Percentiles rank a stretch among this genome's conserved stretches.
Evolutionary conservation across 1,140 invertebrate genomes (phyloP).

Genomic region (Magallana ariakensis): DNA sequence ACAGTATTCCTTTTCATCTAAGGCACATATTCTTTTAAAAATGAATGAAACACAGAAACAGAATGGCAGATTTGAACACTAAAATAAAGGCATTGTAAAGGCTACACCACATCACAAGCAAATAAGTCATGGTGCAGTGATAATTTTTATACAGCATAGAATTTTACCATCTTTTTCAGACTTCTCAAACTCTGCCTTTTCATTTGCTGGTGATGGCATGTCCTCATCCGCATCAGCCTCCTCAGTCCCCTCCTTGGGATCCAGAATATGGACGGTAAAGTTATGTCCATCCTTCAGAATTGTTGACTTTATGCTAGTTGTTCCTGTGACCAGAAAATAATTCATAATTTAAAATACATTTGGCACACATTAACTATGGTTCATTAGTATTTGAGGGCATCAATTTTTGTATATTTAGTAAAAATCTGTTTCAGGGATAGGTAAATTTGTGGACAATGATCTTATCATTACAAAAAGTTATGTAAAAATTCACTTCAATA

Average conservation of each 20-base stretch:
- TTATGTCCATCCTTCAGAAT: slow-evolving; percentile 78
- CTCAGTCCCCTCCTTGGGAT: slow-evolving; percentile 70
- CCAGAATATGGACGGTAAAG: slow-evolving; percentile 76
- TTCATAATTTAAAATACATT: not conserved
- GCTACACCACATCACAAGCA: too few relatives aligned
- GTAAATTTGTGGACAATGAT: not conserved
- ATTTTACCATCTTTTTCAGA: slow-evolving; percentile 70
- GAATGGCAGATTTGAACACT: too few relatives aligned
- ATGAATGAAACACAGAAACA: too few relatives aligned
- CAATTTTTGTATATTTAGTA: too few relatives aligned
- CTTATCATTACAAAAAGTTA: too few relatives aligned
- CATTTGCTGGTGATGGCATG: slow-evolving; percentile 40
- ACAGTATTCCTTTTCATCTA: too few relatives aligned
- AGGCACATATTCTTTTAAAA: too few relatives aligned
- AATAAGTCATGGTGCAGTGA: not conserved
- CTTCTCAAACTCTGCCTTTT: slow-evolving; percentile 76
- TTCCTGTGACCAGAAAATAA: slow-evolving; percentile 63
- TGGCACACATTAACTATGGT: too few relatives aligned
- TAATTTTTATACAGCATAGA: not conserved
- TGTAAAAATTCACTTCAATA: not conserved
- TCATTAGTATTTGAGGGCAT: too few relatives aligned
- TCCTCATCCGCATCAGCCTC: slow-evolving; percentile 60
- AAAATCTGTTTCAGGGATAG: too few relatives aligned
- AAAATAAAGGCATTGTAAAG: too few relatives aligned
- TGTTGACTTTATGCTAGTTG: slow-evolving; percentile 70